These are phyloP conservation scores for Tiphia femorata DNA, from an alignment of 2,888 invertebrate genomes.

Conservation along the genomic window DNA sequence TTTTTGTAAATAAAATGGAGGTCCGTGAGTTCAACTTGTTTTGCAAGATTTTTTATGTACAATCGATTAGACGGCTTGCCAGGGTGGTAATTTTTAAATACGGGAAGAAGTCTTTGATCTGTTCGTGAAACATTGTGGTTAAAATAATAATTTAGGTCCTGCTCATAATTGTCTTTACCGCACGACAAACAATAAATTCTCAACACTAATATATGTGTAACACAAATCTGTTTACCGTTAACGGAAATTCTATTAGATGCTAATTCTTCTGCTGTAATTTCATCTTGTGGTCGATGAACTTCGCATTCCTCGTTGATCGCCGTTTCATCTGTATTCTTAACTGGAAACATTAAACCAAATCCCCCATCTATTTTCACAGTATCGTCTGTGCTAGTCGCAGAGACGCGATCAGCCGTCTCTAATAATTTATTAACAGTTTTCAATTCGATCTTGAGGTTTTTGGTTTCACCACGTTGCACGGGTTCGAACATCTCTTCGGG, in stretches of 20 bases:
- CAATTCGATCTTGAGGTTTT: constrained; percentile 71
- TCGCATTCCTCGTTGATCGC: constrained; percentile 16
- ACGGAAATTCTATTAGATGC: constrained; percentile 77
- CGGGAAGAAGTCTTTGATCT: constrained; percentile 80
- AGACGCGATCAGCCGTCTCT: constrained; percentile 28
- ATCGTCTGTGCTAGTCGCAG: constrained; percentile 21
- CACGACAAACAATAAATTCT: background rate
- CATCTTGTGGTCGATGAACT: constrained; percentile 57
- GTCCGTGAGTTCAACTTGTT: constrained; percentile 82
- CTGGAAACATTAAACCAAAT: constrained; percentile 62
- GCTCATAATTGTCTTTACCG: no score
- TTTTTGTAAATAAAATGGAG: constrained; percentile 82
- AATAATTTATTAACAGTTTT: constrained; percentile 66
- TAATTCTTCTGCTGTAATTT: constrained; percentile 77
- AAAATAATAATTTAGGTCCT: background rate
- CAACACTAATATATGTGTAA: no score
- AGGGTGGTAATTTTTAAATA: constrained; percentile 88
- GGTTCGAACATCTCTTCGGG: constrained; percentile 73
- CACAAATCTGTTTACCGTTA: constrained; percentile 68
- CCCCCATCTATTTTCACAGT: constrained; percentile 48
- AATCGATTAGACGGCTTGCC: constrained; percentile 86
- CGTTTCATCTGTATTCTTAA: constrained; percentile 34
- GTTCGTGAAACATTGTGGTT: constrained; percentile 28
- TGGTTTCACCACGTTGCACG: constrained; percentile 63
- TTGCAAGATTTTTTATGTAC: constrained; percentile 93